Evolutionary conservation across 2,888 invertebrate species (phyloP), one percentile per base, ranked within the genome.

Genomic region (Hofmannophila pseudospretella): DNA sequence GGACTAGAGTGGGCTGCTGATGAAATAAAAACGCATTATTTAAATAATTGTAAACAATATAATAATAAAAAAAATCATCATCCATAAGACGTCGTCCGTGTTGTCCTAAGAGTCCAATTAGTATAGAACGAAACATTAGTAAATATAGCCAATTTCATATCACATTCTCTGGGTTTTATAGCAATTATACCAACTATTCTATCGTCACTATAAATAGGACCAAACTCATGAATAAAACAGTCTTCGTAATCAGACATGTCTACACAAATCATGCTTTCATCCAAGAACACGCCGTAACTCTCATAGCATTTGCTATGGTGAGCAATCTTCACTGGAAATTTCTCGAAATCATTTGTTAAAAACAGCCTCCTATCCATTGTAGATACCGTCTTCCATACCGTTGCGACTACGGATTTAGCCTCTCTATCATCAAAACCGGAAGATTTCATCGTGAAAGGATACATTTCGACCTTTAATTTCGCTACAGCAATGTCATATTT

Each of bases 211-310:
- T 55, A 84, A 1, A 84, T 27, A 0, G 85, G 85, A 0, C 85
- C 85, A 38, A 82, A 84, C 19, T 85, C 85, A 2, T 77, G 68
- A 0, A 73, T 41, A 8, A 84, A 85, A 37, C 85, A 85, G 10
- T 80, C 79, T 0, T 68, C 63, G n/a, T 79, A 54, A 0, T 48
- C 41, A 0, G 73, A 60, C 41, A 82, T 38, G 10, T 85, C 79
- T 0, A 79, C 49, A 31, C 85, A 85, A 0, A 84, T 61, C 33
- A 78, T 32, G 7, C 72, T 73, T 0, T 63, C 57, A 2, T 80
- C 76, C 0, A 75, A 2, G 0, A 56, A 53, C 0, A 81, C 45
- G 0, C 74, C 78, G 11, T 65, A 82, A 0, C 44, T 58, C 31
- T 80, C 77, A 4, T 63, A 71, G 11, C 84, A 84, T 10, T 46